Conservation (phyloP, 1,140 invertebrate genomes). For the Meloidogyne chitwoodi region DNA sequence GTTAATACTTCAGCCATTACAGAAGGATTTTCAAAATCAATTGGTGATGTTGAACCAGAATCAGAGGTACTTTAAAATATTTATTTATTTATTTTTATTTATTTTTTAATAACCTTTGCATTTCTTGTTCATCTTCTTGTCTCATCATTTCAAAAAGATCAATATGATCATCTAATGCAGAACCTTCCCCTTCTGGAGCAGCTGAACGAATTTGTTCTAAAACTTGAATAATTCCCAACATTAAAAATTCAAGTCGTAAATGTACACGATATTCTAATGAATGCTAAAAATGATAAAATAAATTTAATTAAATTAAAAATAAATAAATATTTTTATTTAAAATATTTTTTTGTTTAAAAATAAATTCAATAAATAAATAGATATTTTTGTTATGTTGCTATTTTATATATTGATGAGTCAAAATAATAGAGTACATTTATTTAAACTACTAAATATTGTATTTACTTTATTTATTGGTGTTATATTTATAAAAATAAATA, state of each 20-base stretch:
- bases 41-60: slow-evolving; percentile 66
- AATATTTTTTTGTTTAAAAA: neutral
- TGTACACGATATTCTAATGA: slow-evolving; percentile 90
- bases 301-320: neutral
- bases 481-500: no score
- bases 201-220: slow-evolving; percentile 64
- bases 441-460: neutral
- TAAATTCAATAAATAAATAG: neutral
- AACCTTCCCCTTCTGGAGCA: slow-evolving; percentile 30
- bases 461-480: no score
- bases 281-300: slow-evolving; percentile 64
- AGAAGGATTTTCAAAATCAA: slow-evolving; percentile 87
- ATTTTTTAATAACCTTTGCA: slow-evolving; percentile 16
- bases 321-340: neutral
- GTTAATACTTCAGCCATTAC: slow-evolving; percentile 88
- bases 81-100: neutral
- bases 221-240: slow-evolving; percentile 78
- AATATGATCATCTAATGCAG: slow-evolving; percentile 64
- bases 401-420: neutral
- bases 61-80: slow-evolving; percentile 23
- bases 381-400: neutral
- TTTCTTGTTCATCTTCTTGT: slow-evolving; percentile 89
- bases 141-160: slow-evolving; percentile 98
- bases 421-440: neutral
- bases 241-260: slow-evolving; percentile 88